Conservation (phyloP, 2,113 vertebrate species). For the Cheilinus undulatus region DNA sequence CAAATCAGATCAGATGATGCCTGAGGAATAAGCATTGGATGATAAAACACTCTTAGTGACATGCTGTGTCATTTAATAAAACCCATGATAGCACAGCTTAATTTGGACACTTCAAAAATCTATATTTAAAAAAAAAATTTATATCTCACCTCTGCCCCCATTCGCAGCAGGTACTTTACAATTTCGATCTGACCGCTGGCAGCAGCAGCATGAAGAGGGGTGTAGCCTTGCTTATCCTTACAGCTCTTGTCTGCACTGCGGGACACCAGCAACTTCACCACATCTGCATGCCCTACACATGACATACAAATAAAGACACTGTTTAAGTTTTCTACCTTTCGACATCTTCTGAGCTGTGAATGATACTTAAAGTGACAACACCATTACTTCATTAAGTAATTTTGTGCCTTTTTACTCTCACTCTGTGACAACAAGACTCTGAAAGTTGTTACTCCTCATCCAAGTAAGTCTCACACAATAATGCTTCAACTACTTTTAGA, state of each 20-base stretch:
- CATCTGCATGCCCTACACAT: constrained; percentile 90
- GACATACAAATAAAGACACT: not conserved
- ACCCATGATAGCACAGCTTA: not conserved
- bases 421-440: not conserved
- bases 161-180: constrained; percentile 92
- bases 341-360: not conserved
- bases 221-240: constrained; percentile 96
- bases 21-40: not conserved
- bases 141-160: constrained; percentile 90
- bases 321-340: not conserved
- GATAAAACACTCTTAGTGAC: not conserved
- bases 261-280: constrained; percentile 93
- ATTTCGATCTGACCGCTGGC: constrained; percentile 94
- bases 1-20: not conserved
- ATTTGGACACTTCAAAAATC: not conserved
- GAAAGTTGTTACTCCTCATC: not conserved
- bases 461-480: not conserved
- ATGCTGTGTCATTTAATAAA: not conserved
- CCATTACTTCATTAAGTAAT: not conserved
- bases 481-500: constrained; percentile 10
- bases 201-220: constrained; percentile 94
- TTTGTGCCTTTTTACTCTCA: not conserved
- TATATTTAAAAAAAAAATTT: not conserved
- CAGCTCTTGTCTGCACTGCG: constrained; percentile 91
- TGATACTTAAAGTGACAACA: not conserved